Evolutionary conservation across 23 tunicate genomes (phyloP), one percentile per base, ranked within the genome.

Genomic region (Clavelina lepadiformis): DNA sequence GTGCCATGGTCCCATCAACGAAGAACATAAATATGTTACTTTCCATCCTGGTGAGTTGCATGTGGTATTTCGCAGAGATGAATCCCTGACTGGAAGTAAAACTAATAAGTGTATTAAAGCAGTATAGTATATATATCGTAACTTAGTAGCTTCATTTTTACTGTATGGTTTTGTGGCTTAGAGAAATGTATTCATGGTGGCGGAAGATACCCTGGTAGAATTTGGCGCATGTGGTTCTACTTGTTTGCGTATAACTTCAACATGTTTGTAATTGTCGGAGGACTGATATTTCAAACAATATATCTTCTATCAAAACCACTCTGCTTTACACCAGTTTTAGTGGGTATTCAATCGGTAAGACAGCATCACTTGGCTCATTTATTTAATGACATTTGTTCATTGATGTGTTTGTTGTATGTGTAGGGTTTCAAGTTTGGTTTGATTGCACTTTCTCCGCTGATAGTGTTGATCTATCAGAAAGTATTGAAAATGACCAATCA

Each of bases 191-290:
- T 28, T 56, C 83, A 75, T 34, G 97, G 91, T 26, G 79, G 83
- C 26, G 97, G 97, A 5, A 22, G 31, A 3, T 60, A 45, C 24
- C 70, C 56, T 3, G 89, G 97, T 19, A 63, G 97, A 22, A 38
- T 63, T 35, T 89, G 97, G 97, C 62, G 76, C 29, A 45, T 81
- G 31, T 89, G 97, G 97, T 45, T 56, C 25, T 81, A 81, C 58
- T 36, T 89, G 35, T 35, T 69, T 15, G 44, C 81, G 4, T 75
- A 89, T 35, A 58, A 85, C 57, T 19, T 53, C 50, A 59, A 36
- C 26, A 67, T 81, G 84, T 77, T 65, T 32, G 55, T 46, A 5
- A 60, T 32, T 19, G 77, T 69, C 28, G 91, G 89, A 5, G 21
- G 46, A 2, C 55, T 33, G 35, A 58, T 38, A 11, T 58, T 75